Conservation (phyloP, 2,888 invertebrate species). For the Lordiphosa fenestrarum region DNA sequence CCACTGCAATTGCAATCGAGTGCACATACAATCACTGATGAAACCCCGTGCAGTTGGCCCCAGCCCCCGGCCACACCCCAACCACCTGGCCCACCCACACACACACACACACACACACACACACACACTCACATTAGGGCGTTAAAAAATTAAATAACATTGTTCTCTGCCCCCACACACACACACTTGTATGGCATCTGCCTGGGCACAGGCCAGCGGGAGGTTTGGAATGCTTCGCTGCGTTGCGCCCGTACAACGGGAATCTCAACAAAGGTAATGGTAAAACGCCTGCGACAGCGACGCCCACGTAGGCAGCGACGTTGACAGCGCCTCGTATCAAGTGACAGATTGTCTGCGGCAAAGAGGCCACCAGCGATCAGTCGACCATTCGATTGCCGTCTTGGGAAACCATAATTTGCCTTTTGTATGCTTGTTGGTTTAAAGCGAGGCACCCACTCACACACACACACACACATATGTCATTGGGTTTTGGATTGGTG, state of each 20-base stretch:
- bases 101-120: conserved; percentile 13
- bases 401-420: conserved; percentile 65
- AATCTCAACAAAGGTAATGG: conserved; percentile 30
- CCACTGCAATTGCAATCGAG: conserved; percentile 55
- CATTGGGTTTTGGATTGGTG: conserved; percentile 1
- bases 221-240: conserved; percentile 67
- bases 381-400: conserved; percentile 35
- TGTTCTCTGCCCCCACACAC: conserved; percentile 26
- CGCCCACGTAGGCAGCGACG: conserved; percentile 32
- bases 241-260: conserved; percentile 65
- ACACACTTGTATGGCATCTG: conserved; percentile 74
- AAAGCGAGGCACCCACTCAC: conserved; percentile 4
- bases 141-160: conserved; percentile 70
- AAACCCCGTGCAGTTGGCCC: conserved; percentile 12
- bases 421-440: not conserved
- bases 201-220: conserved; percentile 10
- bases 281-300: conserved; percentile 16
- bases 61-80: not conserved
- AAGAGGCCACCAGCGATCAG: conserved; percentile 54
- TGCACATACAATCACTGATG: conserved; percentile 29
- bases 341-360: conserved; percentile 70
- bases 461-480: conserved; percentile 13
- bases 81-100: not conserved
- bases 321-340: conserved; percentile 60
- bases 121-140: conserved; percentile 41